A percentile compares a stretch with the other conserved stretches of the same genome.
These are phyloP conservation scores for Cheilosia vernalis DNA, from an alignment of 2,888 invertebrate genomes.

Conservation along the genomic window DNA sequence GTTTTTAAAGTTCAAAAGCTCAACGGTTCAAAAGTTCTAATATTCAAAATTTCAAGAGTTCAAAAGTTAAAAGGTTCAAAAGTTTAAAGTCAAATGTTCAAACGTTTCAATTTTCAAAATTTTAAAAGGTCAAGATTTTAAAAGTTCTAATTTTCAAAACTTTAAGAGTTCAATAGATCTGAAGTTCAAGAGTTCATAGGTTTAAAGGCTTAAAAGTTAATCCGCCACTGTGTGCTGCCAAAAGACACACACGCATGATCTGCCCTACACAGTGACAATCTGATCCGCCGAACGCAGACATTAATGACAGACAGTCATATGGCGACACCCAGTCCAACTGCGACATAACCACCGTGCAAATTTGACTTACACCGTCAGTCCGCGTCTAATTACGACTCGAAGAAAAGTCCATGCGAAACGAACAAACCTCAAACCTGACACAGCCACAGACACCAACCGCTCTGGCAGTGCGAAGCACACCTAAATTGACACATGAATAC, in stretches of 20 bases:
- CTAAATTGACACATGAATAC: slow-evolving; percentile 73
- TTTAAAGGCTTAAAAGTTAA: no score
- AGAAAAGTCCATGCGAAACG: slow-evolving; percentile 59
- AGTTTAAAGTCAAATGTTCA: no score
- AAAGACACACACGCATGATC: slow-evolving; percentile 36
- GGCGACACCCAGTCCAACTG: slow-evolving; percentile 38
- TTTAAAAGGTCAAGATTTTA: no score
- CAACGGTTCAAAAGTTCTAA: no score
- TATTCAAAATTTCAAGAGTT: no score
- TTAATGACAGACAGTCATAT: slow-evolving; percentile 25
- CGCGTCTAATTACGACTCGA: slow-evolving; percentile 64
- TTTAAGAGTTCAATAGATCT: no score
- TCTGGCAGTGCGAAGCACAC: slow-evolving; percentile 53
- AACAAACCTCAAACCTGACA: slow-evolving; percentile 60
- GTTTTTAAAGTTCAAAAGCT: no score
- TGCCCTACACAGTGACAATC: slow-evolving; percentile 18
- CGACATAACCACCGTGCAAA: slow-evolving; percentile 43
- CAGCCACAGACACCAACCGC: background rate
- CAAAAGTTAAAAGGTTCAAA: no score
- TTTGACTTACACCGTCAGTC: slow-evolving; percentile 52
- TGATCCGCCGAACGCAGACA: slow-evolving; percentile 45
- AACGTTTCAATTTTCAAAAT: no score
- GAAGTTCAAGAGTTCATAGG: no score
- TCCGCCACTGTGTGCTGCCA: slow-evolving; percentile 29
- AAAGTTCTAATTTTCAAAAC: no score